Evolutionary conservation across 92 coral and sea anemone genomes (phyloP), one percentile per base, ranked within the genome.

Genomic region (Nematostella vectensis): DNA sequence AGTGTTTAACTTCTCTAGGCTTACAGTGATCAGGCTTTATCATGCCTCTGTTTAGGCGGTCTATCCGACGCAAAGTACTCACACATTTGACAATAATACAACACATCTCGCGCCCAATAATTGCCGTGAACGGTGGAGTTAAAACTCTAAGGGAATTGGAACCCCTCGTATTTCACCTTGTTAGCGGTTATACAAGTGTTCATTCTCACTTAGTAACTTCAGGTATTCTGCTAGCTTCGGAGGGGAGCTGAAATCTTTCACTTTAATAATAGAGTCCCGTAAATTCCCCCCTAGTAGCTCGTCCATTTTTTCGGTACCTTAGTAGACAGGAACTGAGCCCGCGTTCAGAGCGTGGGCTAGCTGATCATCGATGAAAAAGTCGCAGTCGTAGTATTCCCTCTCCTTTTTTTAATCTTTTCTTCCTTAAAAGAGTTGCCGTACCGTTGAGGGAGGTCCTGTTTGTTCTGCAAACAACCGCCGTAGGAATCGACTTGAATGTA

Each of bases 331-430:
- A n/a, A 77, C 66, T 12, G 84, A 61, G 1, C 84, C 84, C 12
- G 84, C 81, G 58, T 55, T 47, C 64, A 71, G 63, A 4, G 91
- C 84, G 37, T 82, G 71, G 4, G 47, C 31, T 44, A 82, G 69
- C 31, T 77, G 78, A 20, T 67, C 84, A 31, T 82, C 84, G 4
- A 82, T 68, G 43, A 77, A 82, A 29, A 71, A 82, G 37, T 82
- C 91, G 47, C 91, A 82, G 31, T 82, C 91, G 33, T 74, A 75
- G 37, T 33, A 33, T 33, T 6, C 15, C 40, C 40, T 15, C 40
- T 6, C 40, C 6, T 33, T 33, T 33, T 33, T 47, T 68, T 49
- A 0, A 53, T 50, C 20, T 77, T 77, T 6, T 25, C 58, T 8
- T 57, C 25, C 37, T 29, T 69, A 18, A 70, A 77, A 11, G 31